phyloP scores from a whole-genome alignment of 2,113 vertebrate genomes.

The Rhinopomastus cyanomelas region DNA sequence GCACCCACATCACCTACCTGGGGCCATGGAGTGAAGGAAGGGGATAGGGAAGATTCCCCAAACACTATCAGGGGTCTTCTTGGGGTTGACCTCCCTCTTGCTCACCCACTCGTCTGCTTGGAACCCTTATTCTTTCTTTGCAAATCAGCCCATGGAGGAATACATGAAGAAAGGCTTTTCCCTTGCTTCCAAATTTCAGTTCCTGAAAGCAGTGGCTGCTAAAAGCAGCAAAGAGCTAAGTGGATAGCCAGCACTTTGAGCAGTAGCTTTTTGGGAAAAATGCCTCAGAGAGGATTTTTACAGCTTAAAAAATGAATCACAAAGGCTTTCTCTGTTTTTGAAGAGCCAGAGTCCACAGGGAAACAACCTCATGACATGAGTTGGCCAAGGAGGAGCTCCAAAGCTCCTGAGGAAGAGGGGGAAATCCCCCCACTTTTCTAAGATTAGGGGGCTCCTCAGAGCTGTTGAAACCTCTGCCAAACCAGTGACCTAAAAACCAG shows the following conservation, averaged over 20 bases:
- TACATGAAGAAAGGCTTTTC: neutral
- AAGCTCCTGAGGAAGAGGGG: neutral
- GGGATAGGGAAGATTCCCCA: accelerated
- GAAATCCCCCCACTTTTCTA: neutral
- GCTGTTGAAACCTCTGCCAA: neutral
- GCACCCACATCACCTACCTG: neutral
- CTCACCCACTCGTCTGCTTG: neutral
- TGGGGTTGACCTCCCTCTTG: neutral
- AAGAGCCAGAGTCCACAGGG: neutral
- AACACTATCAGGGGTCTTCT: neutral
- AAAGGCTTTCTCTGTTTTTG: neutral
- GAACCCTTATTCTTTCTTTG: neutral
- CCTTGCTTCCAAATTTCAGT: neutral
- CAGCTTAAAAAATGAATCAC: neutral
- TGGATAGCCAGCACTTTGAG: accelerated
- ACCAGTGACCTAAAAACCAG: neutral
- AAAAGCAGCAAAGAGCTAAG: neutral
- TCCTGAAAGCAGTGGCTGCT: neutral
- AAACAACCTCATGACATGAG: neutral
- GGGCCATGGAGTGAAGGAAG: neutral
- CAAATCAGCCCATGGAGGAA: neutral
- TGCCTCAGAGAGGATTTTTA: neutral
- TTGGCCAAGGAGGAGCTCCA: neutral
- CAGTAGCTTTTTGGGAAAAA: neutral
- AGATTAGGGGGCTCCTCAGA: neutral